phyloP scores from a whole-genome alignment of 1,140 invertebrate species.

The Phenacoccus solenopsis region DNA sequence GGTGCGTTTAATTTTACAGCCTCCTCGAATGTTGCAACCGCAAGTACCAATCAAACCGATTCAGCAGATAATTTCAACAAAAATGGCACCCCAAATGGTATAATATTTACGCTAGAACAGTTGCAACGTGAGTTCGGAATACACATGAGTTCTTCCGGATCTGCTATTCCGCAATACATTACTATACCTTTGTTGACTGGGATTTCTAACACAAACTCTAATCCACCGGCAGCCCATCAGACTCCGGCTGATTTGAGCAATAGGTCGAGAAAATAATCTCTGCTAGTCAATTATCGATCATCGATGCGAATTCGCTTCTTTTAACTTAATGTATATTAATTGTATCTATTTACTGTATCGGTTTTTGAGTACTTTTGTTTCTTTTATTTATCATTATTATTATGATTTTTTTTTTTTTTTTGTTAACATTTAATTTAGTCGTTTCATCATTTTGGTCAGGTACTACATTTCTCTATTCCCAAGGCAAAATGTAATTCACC shows the following conservation, averaged over 20 bases:
- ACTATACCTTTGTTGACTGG: slow-evolving; percentile 5
- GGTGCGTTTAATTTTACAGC: background rate
- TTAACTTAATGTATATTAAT: no score
- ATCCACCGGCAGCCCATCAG: slow-evolving; percentile 22
- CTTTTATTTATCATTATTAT: no score
- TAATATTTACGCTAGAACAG: slow-evolving; percentile 3
- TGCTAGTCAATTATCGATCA: background rate
- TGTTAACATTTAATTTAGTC: no score
- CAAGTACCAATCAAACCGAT: background rate
- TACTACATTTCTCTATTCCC: no score
- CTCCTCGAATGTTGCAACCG: background rate
- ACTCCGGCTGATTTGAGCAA: slow-evolving; percentile 22
- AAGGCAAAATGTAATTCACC: no score
- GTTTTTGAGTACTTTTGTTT: no score
- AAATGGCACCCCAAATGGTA: background rate
- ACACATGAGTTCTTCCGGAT: background rate
- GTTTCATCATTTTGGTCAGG: no score
- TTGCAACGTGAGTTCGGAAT: background rate
- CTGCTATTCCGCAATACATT: background rate
- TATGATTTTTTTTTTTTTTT: no score
- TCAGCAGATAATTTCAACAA: background rate
- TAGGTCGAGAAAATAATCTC: slow-evolving; percentile 9
- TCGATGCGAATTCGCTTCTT: no score
- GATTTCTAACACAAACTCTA: background rate
- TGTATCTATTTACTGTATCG: no score